Evolutionary conservation across 1,140 invertebrate species (phyloP).

Genomic region (Teleopsis dalmanni): DNA sequence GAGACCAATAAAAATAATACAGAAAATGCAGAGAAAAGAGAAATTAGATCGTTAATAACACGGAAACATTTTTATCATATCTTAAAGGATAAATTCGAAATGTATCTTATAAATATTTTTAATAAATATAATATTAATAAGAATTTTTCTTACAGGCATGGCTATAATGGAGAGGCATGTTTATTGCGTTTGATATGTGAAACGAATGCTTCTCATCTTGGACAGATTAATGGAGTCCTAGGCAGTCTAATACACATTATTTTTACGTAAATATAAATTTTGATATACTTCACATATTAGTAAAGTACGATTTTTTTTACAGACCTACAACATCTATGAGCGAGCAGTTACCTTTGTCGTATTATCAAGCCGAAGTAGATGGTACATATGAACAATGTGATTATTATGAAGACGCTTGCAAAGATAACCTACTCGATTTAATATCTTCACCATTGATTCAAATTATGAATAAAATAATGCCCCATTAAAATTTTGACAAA

Average conservation of each 20-base stretch:
- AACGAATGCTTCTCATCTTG: slow-evolving; percentile 23
- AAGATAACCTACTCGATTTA: slow-evolving; percentile 25
- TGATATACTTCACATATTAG: too few species aligned
- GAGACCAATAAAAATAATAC: too few species aligned
- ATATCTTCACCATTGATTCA: slow-evolving; percentile 21
- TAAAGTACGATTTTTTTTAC: too few species aligned
- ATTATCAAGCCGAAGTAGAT: slow-evolving; percentile 49
- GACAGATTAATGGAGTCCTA: slow-evolving; percentile 29
- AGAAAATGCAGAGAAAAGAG: too few species aligned
- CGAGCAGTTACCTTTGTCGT: slow-evolving; percentile 47
- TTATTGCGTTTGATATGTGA: slow-evolving; percentile 38
- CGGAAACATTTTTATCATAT: slow-evolving; percentile 35
- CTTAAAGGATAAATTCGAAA: slow-evolving; percentile 28
- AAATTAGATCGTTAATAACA: slow-evolving; percentile 20
- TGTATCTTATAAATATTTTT: too few species aligned
- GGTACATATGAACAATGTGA: slow-evolving; percentile 31
- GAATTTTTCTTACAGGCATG: slow-evolving; percentile 19
- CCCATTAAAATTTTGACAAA: too few species aligned
- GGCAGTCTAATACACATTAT: slow-evolving; percentile 31
- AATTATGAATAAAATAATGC: slow-evolving; percentile 11
- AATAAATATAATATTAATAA: too few species aligned
- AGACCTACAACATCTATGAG: slow-evolving; percentile 52
- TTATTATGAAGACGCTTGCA: slow-evolving; percentile 31
- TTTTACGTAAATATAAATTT: too few species aligned
- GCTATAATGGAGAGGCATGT: slow-evolving; percentile 22